Evolutionary conservation across 2,797 vertebrate species (phyloP).

Genomic region (Mionectes olivaceus): DNA sequence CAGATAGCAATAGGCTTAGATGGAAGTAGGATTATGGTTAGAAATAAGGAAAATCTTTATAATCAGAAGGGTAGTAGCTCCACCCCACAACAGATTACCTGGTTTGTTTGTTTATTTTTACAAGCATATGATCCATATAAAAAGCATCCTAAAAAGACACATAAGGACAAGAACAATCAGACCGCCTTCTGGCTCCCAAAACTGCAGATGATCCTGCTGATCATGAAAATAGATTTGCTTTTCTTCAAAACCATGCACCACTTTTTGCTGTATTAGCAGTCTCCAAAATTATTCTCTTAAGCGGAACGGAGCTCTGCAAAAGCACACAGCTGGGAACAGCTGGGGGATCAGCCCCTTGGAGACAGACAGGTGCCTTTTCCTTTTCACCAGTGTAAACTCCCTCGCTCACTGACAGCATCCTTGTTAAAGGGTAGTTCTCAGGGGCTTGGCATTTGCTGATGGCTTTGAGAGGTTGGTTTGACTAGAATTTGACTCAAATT

Average conservation of each 20-base stretch:
- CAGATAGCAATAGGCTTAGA: not conserved
- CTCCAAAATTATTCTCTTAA: not conserved
- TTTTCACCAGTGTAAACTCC: not conserved
- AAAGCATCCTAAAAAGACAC: not conserved
- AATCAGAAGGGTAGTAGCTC: not conserved
- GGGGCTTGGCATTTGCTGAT: not conserved
- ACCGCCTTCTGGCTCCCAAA: not conserved
- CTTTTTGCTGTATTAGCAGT: not conserved
- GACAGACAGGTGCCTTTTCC: not conserved
- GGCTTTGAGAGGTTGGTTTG: not conserved
- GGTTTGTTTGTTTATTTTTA: not conserved
- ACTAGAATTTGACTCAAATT: not conserved
- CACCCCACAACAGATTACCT: not conserved
- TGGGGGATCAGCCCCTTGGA: not conserved
- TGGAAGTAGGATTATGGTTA: not conserved
- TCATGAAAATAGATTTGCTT: not conserved
- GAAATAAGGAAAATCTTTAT: not conserved
- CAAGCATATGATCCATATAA: not conserved
- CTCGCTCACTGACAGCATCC: not conserved
- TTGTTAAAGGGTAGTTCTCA: not conserved
- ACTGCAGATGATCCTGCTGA: rapidly evolving
- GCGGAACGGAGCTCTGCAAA: not conserved
- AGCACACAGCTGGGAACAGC: not conserved
- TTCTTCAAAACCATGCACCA: not conserved
- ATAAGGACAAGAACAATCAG: not conserved